phyloP scores from a whole-genome alignment of 2,797 vertebrate species.

The Premnoplex brunnescens region DNA sequence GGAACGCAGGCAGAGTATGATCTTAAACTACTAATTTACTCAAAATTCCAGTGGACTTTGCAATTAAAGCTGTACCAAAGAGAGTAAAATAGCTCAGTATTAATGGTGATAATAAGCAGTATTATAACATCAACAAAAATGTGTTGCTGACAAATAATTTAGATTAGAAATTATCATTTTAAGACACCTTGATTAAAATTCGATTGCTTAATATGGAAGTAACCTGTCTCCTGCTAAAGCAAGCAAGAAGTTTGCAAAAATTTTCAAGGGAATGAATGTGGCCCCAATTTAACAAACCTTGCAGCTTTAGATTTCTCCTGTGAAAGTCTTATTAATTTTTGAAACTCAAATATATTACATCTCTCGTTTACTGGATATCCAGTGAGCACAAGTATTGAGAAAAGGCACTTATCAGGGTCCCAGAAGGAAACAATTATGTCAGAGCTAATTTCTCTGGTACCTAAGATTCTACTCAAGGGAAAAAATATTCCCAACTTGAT shows the following conservation, averaged over 20 bases:
- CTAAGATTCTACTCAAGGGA: background rate
- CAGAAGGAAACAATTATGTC: background rate
- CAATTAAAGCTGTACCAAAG: background rate
- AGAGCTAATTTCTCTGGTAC: conserved; percentile 14
- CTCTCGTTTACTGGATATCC: background rate
- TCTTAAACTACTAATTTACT: background rate
- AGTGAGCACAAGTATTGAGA: background rate
- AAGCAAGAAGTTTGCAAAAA: background rate
- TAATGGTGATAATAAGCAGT: background rate
- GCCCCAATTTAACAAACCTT: background rate
- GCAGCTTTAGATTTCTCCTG: background rate
- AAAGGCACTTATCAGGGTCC: background rate
- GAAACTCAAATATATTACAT: background rate
- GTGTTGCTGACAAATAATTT: background rate
- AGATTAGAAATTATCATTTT: conserved; percentile 5
- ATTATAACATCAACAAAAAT: background rate
- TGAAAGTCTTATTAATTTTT: conserved; percentile 19
- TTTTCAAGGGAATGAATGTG: background rate
- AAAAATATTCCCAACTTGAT: background rate
- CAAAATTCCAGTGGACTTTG: background rate
- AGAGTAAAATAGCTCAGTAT: background rate
- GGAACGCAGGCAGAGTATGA: background rate
- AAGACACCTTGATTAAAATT: conserved; percentile 31
- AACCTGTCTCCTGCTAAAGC: background rate
- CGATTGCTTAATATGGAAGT: conserved; percentile 18